Evolutionary conservation across 2,888 invertebrate genomes (phyloP), one percentile per base, ranked within the genome.

Genomic region (Resseliella maxima): DNA sequence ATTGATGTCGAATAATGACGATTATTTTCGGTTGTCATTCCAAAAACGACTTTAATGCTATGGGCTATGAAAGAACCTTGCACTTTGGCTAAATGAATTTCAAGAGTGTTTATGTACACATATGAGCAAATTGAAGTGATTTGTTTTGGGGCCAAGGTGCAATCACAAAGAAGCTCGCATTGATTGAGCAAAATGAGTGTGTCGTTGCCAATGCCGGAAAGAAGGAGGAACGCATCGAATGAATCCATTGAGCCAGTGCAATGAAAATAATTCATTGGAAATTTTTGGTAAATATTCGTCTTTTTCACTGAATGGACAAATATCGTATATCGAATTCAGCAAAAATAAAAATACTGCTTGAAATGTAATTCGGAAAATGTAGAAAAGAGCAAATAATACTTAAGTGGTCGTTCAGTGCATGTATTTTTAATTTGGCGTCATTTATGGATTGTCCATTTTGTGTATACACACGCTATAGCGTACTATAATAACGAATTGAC

Each of bases 391-490:
- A 72, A 72, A 72, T 12, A 15, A 72, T 15, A 35, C 72, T 35
- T 72, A 72, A 72, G 72, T 72, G 27, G 31, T n/a, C n/a, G n/a
- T 72, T 72, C n/a, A 50, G 31, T 31, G 35, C 31, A 72, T 72
- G 72, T 72, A 72, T 72, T 72, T 72, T 72, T 72, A 72, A 72
- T 72, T 72, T 72, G 27, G 72, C 72, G 31, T 72, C 72, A 15
- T 35, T 72, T 72, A 72, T 72, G 31, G 31, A 35, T 72, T 27
- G 72, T 72, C 59, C 59, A 59, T 59, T 59, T 59, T 41, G 41
- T 5, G 12, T 41, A 18, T 6, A 5, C 59, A 24, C 24, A 24
- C 12, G 27, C 27, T 2, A 24, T 59, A 24, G 72, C 41, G 5
- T 41, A 12, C 12, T 41, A 12, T 12, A 41, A 41, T 41, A 41